Evolutionary conservation across 2,888 invertebrate genomes (phyloP).

Genomic region (Agrochola lychnidis): DNA sequence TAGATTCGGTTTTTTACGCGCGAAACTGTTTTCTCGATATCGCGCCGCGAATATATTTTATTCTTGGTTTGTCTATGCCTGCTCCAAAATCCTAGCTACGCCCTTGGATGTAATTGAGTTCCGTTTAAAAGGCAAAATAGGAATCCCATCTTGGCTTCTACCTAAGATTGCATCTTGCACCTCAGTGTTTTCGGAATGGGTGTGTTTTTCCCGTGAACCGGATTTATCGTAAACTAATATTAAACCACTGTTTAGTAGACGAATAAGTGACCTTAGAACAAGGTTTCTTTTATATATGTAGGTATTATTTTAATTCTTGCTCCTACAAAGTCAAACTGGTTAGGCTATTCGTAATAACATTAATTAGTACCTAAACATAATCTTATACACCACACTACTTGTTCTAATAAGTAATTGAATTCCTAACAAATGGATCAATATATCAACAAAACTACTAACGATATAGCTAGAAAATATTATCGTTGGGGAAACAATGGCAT

Average conservation of each 20-base stretch:
- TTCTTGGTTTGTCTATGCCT: too few species aligned
- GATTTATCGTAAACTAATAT: not conserved
- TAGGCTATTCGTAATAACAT: not conserved
- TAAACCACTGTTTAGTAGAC: not conserved
- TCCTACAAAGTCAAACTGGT: not conserved
- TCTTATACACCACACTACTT: too few species aligned
- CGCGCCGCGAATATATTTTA: too few species aligned
- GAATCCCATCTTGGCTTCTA: not conserved
- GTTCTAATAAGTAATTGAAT: not conserved
- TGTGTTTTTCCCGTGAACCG: not conserved
- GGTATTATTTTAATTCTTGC: not conserved
- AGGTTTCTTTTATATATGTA: not conserved
- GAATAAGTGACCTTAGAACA: not conserved
- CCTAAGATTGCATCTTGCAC: not conserved
- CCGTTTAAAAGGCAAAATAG: not conserved
- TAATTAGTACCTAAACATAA: not conserved
- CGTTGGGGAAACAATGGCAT: too few species aligned
- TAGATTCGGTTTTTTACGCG: too few species aligned
- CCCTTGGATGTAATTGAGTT: not conserved
- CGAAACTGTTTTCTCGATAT: too few species aligned
- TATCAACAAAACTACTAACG: too few species aligned
- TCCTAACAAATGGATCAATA: not conserved
- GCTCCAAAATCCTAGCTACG: too few species aligned
- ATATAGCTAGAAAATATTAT: too few species aligned
- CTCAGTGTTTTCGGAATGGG: not conserved